phyloP scores from a whole-genome alignment of 2,113 vertebrate genomes.

The Henicopernis longicauda region DNA sequence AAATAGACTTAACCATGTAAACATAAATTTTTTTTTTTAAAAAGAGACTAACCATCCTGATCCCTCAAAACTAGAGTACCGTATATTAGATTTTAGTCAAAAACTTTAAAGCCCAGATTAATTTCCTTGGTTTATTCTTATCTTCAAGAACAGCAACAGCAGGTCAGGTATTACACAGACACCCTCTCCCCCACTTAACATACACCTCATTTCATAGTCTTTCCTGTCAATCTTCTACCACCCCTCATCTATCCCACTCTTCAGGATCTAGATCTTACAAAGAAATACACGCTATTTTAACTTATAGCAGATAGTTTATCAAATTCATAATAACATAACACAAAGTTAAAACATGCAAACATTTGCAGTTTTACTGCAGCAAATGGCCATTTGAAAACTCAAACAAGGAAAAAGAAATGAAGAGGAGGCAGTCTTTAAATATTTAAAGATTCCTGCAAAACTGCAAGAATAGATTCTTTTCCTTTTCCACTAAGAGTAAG shows the following conservation, averaged over 20 bases:
- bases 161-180: neutral
- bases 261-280: neutral
- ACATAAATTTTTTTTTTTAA: conserved; percentile 12
- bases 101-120: neutral
- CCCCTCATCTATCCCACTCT: neutral
- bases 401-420: neutral
- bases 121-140: conserved; percentile 19
- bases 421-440: neutral
- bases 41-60: conserved; percentile 47
- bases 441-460: neutral
- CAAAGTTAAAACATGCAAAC: neutral
- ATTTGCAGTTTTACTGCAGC: neutral
- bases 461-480: neutral
- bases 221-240: neutral
- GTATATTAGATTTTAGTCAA: neutral
- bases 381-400: neutral
- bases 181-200: neutral
- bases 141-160: neutral
- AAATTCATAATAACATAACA: neutral
- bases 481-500: neutral
- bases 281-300: neutral
- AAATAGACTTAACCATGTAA: conserved; percentile 53
- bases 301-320: neutral
- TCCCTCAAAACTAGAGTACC: neutral
- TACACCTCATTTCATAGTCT: neutral